Evolutionary conservation across 2,113 vertebrate genomes (phyloP).

Genomic region (Ictidomys tridecemlineatus): DNA sequence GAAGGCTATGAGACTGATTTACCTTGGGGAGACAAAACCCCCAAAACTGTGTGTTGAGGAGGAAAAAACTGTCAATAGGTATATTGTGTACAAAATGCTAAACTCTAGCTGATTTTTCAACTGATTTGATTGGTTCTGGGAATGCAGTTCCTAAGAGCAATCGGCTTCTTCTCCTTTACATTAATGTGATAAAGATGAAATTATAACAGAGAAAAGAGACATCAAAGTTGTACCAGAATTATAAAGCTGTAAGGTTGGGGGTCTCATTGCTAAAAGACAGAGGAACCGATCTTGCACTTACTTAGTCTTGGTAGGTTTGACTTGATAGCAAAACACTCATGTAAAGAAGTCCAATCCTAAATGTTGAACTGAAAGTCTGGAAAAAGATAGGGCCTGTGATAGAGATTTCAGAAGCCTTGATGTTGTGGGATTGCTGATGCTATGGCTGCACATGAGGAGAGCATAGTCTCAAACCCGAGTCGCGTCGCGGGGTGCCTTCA

Average conservation of each 20-base stretch:
- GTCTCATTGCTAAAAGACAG: not conserved
- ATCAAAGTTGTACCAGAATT: not conserved
- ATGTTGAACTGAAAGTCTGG: not conserved
- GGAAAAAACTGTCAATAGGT: not conserved
- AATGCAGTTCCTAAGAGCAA: not conserved
- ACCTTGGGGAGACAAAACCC: constrained; percentile 47
- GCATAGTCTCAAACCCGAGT: not conserved
- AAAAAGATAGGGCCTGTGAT: not conserved
- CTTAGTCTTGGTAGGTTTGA: not conserved
- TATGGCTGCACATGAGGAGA: not conserved
- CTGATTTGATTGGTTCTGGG: constrained; percentile 56
- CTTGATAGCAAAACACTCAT: not conserved
- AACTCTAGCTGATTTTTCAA: constrained; percentile 37
- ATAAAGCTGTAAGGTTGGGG: not conserved
- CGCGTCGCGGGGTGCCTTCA: not conserved
- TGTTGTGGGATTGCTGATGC: not conserved
- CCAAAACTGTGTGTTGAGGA: constrained; percentile 40
- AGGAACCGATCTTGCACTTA: not conserved
- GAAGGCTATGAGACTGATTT: constrained; percentile 48
- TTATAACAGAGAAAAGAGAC: not conserved
- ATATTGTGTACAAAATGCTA: constrained; percentile 26
- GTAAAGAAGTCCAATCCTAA: not conserved
- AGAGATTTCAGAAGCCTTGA: not conserved
- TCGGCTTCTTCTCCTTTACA: not conserved
- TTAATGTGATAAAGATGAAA: not conserved